Conservation (phyloP, 2,797 vertebrate species). For the Taenioides sp. region DNA sequence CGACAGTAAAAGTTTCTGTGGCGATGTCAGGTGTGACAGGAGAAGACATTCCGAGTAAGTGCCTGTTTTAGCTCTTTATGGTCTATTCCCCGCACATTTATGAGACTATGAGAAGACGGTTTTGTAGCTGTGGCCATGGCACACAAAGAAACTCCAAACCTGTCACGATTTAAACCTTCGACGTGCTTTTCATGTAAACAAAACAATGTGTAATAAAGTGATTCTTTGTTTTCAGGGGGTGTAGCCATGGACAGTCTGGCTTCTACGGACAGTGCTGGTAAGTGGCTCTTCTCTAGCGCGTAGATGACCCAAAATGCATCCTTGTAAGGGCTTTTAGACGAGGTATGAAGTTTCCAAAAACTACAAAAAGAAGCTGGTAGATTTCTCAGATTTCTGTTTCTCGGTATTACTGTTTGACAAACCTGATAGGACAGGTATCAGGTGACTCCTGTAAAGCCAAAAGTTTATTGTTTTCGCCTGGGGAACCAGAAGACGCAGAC, state of each 20-base stretch:
- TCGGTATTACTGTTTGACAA: background rate
- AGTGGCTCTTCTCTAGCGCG: constrained; percentile 11
- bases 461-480: background rate
- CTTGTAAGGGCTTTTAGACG: background rate
- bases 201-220: background rate
- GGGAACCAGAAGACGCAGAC: background rate
- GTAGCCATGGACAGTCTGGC: constrained; percentile 63
- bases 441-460: background rate
- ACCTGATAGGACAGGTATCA: background rate
- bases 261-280: constrained; percentile 38
- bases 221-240: constrained; percentile 53
- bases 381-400: background rate
- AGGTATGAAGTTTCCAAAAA: background rate
- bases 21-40: constrained; percentile 28
- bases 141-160: background rate
- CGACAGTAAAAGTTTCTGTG: background rate
- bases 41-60: background rate
- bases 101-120: background rate
- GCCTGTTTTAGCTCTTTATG: background rate
- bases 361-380: constrained; percentile 24
- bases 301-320: background rate
- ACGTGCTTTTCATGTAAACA: background rate
- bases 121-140: background rate
- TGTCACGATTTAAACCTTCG: background rate
- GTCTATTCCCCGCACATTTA: background rate